Percentiles rank a stretch among this genome's conserved stretches.
Conservation (phyloP, 1,140 invertebrate genomes). For the Vollenhovia emeryi region DNA sequence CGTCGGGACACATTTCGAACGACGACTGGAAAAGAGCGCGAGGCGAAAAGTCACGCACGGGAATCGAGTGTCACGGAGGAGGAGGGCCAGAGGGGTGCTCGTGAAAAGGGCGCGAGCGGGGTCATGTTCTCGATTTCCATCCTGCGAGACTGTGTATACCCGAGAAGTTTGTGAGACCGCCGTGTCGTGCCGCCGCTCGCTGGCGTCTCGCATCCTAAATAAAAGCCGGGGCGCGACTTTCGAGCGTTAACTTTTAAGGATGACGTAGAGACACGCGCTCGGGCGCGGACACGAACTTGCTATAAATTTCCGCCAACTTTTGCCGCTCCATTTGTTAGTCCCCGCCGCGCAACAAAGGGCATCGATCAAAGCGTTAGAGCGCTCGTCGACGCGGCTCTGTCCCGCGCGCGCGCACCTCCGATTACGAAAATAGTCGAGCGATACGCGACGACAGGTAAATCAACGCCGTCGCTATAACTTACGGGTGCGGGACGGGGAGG, state of each 20-base stretch:
- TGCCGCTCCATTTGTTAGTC: conserved; percentile 46
- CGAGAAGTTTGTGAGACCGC: conserved; percentile 58
- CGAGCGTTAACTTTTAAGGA: conserved; percentile 50
- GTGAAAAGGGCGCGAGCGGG: conserved; percentile 27
- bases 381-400: conserved; percentile 36
- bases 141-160: conserved; percentile 11
- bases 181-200: neutral
- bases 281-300: conserved; percentile 23
- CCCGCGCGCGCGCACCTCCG: neutral
- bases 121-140: conserved; percentile 65
- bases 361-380: conserved; percentile 43
- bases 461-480: neutral
- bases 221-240: conserved; percentile 46
- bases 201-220: conserved; percentile 42
- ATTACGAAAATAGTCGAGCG: conserved; percentile 41
- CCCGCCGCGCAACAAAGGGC: neutral
- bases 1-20: neutral
- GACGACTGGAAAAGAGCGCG: neutral
- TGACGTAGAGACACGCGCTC: conserved; percentile 43
- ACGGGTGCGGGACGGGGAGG: neutral
- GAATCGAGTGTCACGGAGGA: conserved; percentile 65
- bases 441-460: conserved; percentile 36
- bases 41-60: conserved; percentile 52
- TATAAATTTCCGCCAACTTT: conserved; percentile 52
- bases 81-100: conserved; percentile 1